Evolutionary conservation across 2,797 vertebrate genomes (phyloP), one percentile per base, ranked within the genome.

Genomic region (Arrhamphus sclerolepis): DNA sequence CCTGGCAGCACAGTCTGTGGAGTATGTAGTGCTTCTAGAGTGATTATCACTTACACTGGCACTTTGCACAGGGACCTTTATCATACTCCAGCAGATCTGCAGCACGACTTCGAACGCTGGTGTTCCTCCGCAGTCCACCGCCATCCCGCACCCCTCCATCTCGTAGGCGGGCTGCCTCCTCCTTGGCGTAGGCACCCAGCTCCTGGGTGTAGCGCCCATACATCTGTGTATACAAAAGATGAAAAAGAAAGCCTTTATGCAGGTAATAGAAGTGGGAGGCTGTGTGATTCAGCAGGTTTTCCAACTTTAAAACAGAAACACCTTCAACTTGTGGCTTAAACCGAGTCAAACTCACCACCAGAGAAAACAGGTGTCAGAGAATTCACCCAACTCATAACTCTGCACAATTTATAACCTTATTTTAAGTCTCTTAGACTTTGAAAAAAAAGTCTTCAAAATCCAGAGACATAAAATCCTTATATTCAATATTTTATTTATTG

Each of bases 171-270:
- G 96, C 95, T 0, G 96, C 97, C 87, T 98, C 96, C 20, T 97
- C 96, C 89, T 96, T 98, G 88, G 96, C 97, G 17, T 95, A 98
- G 69, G 94, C 92, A 77, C 97, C 95, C 67, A 98, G 89, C 86
- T 98, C 97, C 91, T 98, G 97, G 6, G 96, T 98, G 85, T 98
- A 98, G 19, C 95, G 94, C 73, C 96, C 97, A 84, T 98, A 98
- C 97, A 98, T 98, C 97, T 98, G 88, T 64, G 63, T n/a, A 29
- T 22, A 61, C 21, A 21, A 61, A 60, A 74, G 42, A 56, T 18
- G 55, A 40, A 47, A n/a, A 43, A 26, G 6, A 55, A 18, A 51
- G n/a, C 26, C 66, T 72, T 67, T 54, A 69, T 38, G 56, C 31
- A 62, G 68, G 43, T 49, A 56, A 34, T 53, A 49, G 11, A 59